Evolutionary conservation across 2,797 vertebrate species (phyloP).

Genomic region (Lacerta viridis): DNA sequence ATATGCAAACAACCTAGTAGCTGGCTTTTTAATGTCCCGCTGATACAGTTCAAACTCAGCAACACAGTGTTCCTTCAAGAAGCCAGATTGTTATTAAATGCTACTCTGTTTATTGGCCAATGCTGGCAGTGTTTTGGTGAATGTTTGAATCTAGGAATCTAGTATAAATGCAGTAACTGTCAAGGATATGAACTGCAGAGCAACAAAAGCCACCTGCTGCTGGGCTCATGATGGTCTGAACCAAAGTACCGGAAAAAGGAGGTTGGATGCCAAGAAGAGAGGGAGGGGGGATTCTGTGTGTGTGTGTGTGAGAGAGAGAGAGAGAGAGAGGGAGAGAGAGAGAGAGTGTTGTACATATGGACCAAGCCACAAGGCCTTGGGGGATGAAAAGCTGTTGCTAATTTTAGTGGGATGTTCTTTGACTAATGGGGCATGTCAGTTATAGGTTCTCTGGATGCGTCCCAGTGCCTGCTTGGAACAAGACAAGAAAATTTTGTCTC

Average conservation of each 20-base stretch:
- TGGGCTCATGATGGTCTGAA: slow-evolving; percentile 81
- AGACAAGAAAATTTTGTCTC: slow-evolving; percentile 54
- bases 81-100: slow-evolving; percentile 72
- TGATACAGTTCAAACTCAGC: slow-evolving; percentile 61
- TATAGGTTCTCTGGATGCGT: slow-evolving; percentile 61
- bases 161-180: slow-evolving; percentile 83
- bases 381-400: slow-evolving; percentile 74
- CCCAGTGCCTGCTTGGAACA: slow-evolving; percentile 60
- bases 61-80: slow-evolving; percentile 62
- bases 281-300: slow-evolving; percentile 56
- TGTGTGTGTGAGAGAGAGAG: slow-evolving; percentile 41
- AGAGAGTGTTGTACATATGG: slow-evolving; percentile 68
- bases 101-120: slow-evolving; percentile 71
- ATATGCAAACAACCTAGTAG: slow-evolving; percentile 32
- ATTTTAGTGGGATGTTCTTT: slow-evolving; percentile 67
- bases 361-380: slow-evolving; percentile 64
- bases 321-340: no score
- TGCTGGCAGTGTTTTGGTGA: slow-evolving; percentile 77
- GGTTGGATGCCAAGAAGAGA: slow-evolving; percentile 75
- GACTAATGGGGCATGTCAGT: slow-evolving; percentile 71
- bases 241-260: slow-evolving; percentile 77
- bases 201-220: slow-evolving; percentile 88
- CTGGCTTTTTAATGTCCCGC: slow-evolving; percentile 45
- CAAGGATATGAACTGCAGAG: slow-evolving; percentile 84
- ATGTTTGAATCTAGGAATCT: slow-evolving; percentile 79